Conservation (phyloP, 2,888 invertebrate genomes). For the Lathronympha strigana region DNA sequence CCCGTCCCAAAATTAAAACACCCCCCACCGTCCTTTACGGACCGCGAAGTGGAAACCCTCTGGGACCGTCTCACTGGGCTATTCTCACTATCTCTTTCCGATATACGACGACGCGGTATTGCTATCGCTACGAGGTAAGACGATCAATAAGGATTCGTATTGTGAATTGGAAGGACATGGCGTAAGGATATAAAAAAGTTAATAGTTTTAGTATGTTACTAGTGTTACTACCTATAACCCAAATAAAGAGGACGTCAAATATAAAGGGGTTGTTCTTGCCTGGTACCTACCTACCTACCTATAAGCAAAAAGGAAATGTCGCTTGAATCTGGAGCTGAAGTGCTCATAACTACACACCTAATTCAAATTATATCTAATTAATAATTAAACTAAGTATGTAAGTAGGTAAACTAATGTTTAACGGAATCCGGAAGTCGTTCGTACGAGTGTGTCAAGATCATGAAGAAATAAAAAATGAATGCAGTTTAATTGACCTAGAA, state of each 20-base stretch:
- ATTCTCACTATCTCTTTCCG: conserved; percentile 22
- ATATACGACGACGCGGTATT: conserved; percentile 10
- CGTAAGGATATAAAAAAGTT: conserved; percentile 47
- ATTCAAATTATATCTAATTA: too few species aligned
- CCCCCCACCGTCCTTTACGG: conserved; percentile 23
- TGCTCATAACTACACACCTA: too few species aligned
- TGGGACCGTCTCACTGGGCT: conserved; percentile 7
- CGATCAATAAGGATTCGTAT: conserved; percentile 75
- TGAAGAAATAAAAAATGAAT: too few species aligned
- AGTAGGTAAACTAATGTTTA: too few species aligned
- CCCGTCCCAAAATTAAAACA: conserved; percentile 28
- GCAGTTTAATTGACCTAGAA: too few species aligned
- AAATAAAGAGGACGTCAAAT: not conserved
- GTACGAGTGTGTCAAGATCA: too few species aligned
- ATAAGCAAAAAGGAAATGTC: too few species aligned
- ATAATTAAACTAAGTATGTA: too few species aligned
- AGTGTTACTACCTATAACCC: not conserved
- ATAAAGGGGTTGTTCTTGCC: too few species aligned
- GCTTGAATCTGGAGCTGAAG: too few species aligned
- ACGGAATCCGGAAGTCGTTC: too few species aligned
- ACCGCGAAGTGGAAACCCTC: conserved; percentile 23
- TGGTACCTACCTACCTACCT: too few species aligned
- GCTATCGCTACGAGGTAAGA: conserved; percentile 44
- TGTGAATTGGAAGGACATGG: conserved; percentile 63
- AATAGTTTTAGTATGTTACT: conserved; percentile 30